A percentile compares a stretch with the other conserved stretches of the same genome.
phyloP scores from a whole-genome alignment of 2,888 invertebrate genomes.

The Drosophila hamatofila region DNA sequence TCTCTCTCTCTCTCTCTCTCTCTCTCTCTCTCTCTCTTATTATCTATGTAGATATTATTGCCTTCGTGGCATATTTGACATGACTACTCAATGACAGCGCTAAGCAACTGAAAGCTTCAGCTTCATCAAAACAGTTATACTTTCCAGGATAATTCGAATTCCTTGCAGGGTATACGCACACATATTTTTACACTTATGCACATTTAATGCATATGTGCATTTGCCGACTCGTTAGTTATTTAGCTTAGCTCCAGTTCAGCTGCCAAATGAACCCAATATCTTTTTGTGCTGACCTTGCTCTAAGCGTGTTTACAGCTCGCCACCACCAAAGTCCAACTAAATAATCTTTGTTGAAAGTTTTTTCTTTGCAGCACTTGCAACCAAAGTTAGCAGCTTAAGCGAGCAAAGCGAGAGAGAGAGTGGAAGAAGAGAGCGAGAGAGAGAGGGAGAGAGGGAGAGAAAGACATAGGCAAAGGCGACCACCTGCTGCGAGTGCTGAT shows the following conservation, averaged over 20 bases:
- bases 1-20: too few relatives aligned
- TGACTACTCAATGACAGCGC: background rate
- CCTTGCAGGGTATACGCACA: background rate
- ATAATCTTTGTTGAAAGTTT: conserved; percentile 69
- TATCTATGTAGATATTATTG: too few relatives aligned
- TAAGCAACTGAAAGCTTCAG: background rate
- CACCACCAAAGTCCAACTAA: conserved; percentile 48
- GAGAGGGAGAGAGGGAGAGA: too few relatives aligned
- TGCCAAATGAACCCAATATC: background rate
- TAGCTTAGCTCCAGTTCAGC: background rate
- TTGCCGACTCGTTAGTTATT: background rate
- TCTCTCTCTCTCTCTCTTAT: too few relatives aligned
- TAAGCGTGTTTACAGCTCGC: conserved; percentile 31
- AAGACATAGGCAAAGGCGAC: background rate
- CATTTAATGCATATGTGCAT: background rate
- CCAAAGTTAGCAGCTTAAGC: conserved; percentile 41
- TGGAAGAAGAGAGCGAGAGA: background rate
- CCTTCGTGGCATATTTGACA: too few relatives aligned
- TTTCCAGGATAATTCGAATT: fast-evolving
- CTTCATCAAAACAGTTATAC: background rate
- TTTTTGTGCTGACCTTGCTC: conserved; percentile 11
- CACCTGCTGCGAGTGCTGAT: conserved; percentile 36
- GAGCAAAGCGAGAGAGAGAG: background rate
- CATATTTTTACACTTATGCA: background rate
- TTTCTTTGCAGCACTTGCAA: conserved; percentile 49